Percentiles rank a stretch among this genome's conserved stretches.
These are phyloP conservation scores for Pollenia griseotomentosa DNA, from an alignment of 2,888 invertebrate species.

Conservation along the genomic window DNA sequence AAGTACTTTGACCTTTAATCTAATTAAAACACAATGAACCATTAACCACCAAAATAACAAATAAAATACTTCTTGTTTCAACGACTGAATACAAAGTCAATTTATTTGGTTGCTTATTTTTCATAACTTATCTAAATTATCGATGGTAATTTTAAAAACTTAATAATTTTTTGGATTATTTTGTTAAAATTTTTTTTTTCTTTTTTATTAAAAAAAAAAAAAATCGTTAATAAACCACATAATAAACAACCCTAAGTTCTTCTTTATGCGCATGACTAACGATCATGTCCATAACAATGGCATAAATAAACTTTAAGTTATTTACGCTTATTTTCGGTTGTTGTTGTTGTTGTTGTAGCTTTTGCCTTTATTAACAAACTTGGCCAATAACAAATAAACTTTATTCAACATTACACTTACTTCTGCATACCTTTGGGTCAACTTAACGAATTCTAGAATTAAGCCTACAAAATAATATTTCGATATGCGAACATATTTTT, in stretches of 20 bases:
- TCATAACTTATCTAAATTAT: constrained; percentile 46
- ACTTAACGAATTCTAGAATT: constrained; percentile 54
- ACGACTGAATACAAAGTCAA: constrained; percentile 39
- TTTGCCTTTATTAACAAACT: constrained; percentile 15
- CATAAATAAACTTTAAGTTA: constrained; percentile 72
- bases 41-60: not conserved
- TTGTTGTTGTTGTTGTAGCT: constrained; percentile 7
- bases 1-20: not conserved
- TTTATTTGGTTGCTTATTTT: constrained; percentile 7
- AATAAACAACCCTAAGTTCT: constrained; percentile 59
- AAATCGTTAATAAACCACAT: constrained; percentile 43
- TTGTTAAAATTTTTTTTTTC: constrained; percentile 15
- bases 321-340: constrained; percentile 62
- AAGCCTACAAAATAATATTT: constrained; percentile 57
- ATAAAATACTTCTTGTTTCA: constrained; percentile 7
- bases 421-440: constrained; percentile 39
- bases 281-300: constrained; percentile 70
- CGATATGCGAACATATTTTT: constrained; percentile 1
- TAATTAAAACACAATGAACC: not conserved
- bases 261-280: constrained; percentile 71
- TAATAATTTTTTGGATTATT: constrained; percentile 63
- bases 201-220: not conserved
- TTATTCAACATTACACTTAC: not conserved
- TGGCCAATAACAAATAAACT: constrained; percentile 20
- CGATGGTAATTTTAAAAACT: constrained; percentile 65